phyloP scores from a whole-genome alignment of 2,888 invertebrate genomes.

The Drosophila peninsularis region DNA sequence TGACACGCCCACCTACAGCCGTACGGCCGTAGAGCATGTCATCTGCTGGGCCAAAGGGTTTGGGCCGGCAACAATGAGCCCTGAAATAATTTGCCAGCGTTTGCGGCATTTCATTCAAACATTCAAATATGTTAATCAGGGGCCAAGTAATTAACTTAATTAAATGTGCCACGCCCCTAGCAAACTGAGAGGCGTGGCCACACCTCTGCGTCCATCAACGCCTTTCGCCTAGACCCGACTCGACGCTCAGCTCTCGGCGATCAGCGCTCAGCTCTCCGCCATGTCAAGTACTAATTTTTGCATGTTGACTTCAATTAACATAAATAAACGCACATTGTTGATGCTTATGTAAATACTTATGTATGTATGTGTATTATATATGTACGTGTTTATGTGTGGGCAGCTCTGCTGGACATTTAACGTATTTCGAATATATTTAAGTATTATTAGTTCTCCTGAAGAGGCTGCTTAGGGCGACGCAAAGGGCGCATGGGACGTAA shows the following conservation, averaged over 20 bases:
- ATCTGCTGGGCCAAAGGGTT: slow-evolving; percentile 7
- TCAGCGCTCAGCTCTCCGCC: slow-evolving; percentile 5
- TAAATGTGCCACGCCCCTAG: slow-evolving; percentile 55
- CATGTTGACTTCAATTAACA: slow-evolving; percentile 77
- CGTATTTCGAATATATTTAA: too few species aligned
- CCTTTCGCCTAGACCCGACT: slow-evolving; percentile 2
- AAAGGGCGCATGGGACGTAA: too few species aligned
- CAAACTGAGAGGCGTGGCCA: background rate
- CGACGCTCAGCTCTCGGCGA: background rate
- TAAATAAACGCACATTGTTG: slow-evolving; percentile 60
- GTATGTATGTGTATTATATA: background rate
- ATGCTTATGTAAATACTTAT: slow-evolving; percentile 2
- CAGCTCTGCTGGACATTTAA: slow-evolving; percentile 32
- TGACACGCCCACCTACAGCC: slow-evolving; percentile 56
- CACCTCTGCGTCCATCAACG: background rate
- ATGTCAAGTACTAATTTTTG: slow-evolving; percentile 68
- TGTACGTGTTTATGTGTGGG: background rate
- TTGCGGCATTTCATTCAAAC: slow-evolving; percentile 68
- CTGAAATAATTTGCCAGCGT: slow-evolving; percentile 54
- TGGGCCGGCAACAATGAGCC: background rate
- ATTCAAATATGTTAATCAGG: slow-evolving; percentile 72
- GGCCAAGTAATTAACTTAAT: slow-evolving; percentile 78
- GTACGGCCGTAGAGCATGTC: slow-evolving; percentile 40
- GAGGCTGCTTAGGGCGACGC: too few species aligned
- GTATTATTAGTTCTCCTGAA: too few species aligned